Evolutionary conservation across 2,888 invertebrate genomes (phyloP).

Genomic region (Brachynemurus nebulosus): DNA sequence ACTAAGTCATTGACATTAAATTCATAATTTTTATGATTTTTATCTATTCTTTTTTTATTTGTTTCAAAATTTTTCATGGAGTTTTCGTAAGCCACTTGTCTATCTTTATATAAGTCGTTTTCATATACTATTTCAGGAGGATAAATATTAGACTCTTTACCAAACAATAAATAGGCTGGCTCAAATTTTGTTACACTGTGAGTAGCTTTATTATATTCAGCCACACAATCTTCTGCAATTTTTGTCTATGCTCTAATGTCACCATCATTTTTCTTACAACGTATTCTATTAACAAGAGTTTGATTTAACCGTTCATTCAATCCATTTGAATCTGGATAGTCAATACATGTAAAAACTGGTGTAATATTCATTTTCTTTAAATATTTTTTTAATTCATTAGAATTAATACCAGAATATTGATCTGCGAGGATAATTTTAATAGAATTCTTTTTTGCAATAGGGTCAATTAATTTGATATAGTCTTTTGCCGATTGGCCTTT

Average conservation of each 20-base stretch:
- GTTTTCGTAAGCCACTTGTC: slow-evolving; percentile 6
- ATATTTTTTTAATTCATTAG: slow-evolving; percentile 18
- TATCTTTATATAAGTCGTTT: slow-evolving; percentile 1
- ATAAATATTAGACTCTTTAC: neutral
- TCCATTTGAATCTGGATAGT: slow-evolving; percentile 18
- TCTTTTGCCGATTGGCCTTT: slow-evolving; percentile 14
- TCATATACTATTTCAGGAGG: neutral
- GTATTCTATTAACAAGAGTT: slow-evolving; percentile 16
- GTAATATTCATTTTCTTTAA: slow-evolving; percentile 14
- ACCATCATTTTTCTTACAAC: slow-evolving; percentile 14
- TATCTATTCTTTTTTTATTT: slow-evolving; percentile 8
- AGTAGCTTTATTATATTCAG: slow-evolving; percentile 18
- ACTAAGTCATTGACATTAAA: slow-evolving; percentile 8
- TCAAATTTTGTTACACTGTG: slow-evolving; percentile 16
- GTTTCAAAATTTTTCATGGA: neutral
- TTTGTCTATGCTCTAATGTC: slow-evolving; percentile 13
- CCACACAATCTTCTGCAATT: slow-evolving; percentile 15
- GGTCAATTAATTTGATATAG: slow-evolving; percentile 18
- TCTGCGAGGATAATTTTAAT: slow-evolving; percentile 18
- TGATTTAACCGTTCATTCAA: slow-evolving; percentile 9
- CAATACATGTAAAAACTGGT: slow-evolving; percentile 16
- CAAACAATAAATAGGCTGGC: slow-evolving; percentile 9
- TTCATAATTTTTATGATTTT: slow-evolving; percentile 1
- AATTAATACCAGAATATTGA: slow-evolving; percentile 20
- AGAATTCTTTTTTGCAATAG: slow-evolving; percentile 14